Evolutionary conservation across 1,140 invertebrate genomes (phyloP).

Genomic region (Platyscapa corneri): DNA sequence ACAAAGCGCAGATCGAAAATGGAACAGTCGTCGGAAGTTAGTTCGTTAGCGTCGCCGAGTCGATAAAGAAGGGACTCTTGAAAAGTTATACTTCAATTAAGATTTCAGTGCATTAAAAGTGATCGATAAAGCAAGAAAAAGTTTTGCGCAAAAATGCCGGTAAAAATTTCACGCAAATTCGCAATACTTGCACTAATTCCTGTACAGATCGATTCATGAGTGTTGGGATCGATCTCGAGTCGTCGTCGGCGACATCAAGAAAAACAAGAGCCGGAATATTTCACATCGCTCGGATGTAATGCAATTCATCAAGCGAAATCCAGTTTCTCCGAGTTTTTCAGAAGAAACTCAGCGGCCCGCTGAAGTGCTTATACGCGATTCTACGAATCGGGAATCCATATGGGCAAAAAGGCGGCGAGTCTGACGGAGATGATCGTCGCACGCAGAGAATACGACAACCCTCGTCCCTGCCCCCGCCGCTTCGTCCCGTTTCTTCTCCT

Average conservation of each 20-base stretch:
- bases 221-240: constrained; percentile 24
- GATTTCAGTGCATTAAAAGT: constrained; percentile 24
- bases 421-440: constrained; percentile 32
- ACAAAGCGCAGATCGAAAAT: neutral
- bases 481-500: neutral
- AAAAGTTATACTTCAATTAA: constrained; percentile 19
- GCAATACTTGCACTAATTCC: neutral
- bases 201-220: constrained; percentile 20
- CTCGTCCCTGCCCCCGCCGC: neutral
- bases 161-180: constrained; percentile 19
- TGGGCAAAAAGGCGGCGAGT: constrained; percentile 58
- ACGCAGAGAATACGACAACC: constrained; percentile 3
- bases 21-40: neutral
- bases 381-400: constrained; percentile 65
- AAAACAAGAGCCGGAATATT: constrained; percentile 18
- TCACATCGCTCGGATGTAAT: constrained; percentile 5
- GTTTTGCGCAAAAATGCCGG: constrained; percentile 41
- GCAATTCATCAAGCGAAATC: constrained; percentile 40
- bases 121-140: neutral
- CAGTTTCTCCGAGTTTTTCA: constrained; percentile 45
- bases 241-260: constrained; percentile 12
- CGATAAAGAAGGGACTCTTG: neutral
- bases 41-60: neutral
- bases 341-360: neutral
- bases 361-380: constrained; percentile 53